phyloP scores from a whole-genome alignment of 1,140 invertebrate species.

The Ganaspis sp. region DNA sequence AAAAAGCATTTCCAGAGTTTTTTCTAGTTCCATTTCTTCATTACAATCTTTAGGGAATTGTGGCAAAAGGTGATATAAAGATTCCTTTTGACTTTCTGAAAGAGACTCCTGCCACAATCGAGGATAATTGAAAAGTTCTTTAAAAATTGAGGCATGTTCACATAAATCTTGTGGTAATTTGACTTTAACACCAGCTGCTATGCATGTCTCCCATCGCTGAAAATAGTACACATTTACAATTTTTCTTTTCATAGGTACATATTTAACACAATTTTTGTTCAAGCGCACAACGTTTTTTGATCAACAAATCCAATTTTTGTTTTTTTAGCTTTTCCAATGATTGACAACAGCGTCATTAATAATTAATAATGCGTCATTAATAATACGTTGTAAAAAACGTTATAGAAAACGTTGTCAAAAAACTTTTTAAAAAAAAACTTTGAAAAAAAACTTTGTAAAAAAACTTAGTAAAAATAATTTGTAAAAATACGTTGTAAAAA shows the following conservation, averaged over 20 bases:
- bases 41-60: constrained; percentile 79
- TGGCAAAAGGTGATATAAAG: constrained; percentile 76
- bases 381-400: too few relatives aligned
- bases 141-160: constrained; percentile 77
- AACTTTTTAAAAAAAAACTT: too few relatives aligned
- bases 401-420: too few relatives aligned
- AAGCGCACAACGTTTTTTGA: too few relatives aligned
- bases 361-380: too few relatives aligned
- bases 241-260: constrained; percentile 31
- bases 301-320: too few relatives aligned
- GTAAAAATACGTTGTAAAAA: too few relatives aligned
- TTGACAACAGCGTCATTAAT: too few relatives aligned
- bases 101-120: constrained; percentile 76
- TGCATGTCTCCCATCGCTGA: constrained; percentile 73
- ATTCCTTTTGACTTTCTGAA: constrained; percentile 75
- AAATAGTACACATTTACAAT: constrained; percentile 48
- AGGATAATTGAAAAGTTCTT: constrained; percentile 77
- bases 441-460: too few relatives aligned
- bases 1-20: constrained; percentile 79
- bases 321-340: too few relatives aligned
- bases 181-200: constrained; percentile 70
- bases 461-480: too few relatives aligned
- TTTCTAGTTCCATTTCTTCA: constrained; percentile 78
- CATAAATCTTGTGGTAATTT: constrained; percentile 77
- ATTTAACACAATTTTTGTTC: too few relatives aligned